Evolutionary conservation across 2,888 invertebrate species (phyloP), one percentile per base, ranked within the genome.

Genomic region (Candidula unifasciata): DNA sequence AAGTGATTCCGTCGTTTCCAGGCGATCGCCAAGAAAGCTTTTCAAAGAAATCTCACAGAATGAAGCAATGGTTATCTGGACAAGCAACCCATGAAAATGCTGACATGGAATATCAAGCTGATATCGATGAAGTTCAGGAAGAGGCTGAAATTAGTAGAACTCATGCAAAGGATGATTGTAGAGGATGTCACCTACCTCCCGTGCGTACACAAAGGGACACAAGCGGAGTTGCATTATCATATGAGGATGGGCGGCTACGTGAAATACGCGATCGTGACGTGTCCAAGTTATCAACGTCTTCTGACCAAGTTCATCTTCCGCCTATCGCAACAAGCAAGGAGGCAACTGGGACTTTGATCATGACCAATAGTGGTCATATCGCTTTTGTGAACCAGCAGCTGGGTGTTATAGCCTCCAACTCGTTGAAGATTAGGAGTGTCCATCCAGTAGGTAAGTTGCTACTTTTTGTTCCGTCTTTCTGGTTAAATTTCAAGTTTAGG

Each of bases 401-500:
- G 3, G 74, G 74, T 18, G 74, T 74, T 16, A 21, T 74, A n/a
- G 74, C 74, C 30, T 54, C 54, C 30, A 74, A 74, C 18, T n/a
- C 74, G 21, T 18, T 74, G 30, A 74, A 54, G 54, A 74, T 74
- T 54, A 27, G 54, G 54, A 54, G 27, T 21, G 74, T 74, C 30
- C 54, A 74, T 30, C 74, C 74, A 30, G 54, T 74, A 13, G 74
- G 74, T 74, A 54, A 74, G 74, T 74, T 3, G n/a, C n/a, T n/a
- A n/a, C n/a, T n/a, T n/a, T n/a, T n/a, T n/a, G n/a, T n/a, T n/a
- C n/a, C n/a, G n/a, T n/a, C n/a, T n/a, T n/a, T n/a, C n/a, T n/a
- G n/a, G n/a, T n/a, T n/a, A n/a, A n/a, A n/a, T n/a, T n/a, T n/a
- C n/a, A n/a, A n/a, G n/a, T n/a, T n/a, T n/a, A n/a, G n/a, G n/a